Conservation (phyloP, 2,113 vertebrate species). For the Lophotis ruficrista region DNA sequence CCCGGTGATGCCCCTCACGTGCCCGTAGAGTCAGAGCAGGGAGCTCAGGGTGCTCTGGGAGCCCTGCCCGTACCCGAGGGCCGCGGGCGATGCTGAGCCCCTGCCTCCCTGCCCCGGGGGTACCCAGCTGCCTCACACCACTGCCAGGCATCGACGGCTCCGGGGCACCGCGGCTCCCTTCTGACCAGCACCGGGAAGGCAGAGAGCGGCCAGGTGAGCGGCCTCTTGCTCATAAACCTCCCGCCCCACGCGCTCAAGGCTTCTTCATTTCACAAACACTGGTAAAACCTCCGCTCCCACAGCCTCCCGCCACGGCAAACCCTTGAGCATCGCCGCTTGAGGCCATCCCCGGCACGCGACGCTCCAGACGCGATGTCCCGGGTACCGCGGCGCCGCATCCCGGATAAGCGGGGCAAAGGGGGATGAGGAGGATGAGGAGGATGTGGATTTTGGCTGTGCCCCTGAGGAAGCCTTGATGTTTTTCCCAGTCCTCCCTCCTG, state of each 20-base stretch:
- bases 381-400: background rate
- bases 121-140: background rate
- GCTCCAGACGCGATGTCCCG: background rate
- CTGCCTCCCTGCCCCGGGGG: background rate
- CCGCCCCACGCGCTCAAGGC: background rate
- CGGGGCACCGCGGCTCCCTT: background rate
- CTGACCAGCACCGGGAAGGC: background rate
- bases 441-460: accelerated
- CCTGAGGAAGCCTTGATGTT: background rate
- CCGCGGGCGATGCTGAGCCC: background rate
- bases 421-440: too few species aligned
- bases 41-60: background rate
- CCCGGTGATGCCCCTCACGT: background rate
- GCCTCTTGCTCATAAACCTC: background rate
- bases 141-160: background rate
- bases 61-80: background rate
- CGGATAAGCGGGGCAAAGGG: background rate
- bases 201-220: background rate
- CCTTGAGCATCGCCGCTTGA: background rate
- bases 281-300: background rate
- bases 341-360: accelerated
- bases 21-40: background rate
- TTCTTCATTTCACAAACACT: background rate
- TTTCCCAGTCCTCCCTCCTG: background rate
- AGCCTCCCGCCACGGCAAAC: background rate